phyloP scores from a whole-genome alignment of 37 sponge, comb jelly and placozoan species.

The Haliclona indistincta region DNA sequence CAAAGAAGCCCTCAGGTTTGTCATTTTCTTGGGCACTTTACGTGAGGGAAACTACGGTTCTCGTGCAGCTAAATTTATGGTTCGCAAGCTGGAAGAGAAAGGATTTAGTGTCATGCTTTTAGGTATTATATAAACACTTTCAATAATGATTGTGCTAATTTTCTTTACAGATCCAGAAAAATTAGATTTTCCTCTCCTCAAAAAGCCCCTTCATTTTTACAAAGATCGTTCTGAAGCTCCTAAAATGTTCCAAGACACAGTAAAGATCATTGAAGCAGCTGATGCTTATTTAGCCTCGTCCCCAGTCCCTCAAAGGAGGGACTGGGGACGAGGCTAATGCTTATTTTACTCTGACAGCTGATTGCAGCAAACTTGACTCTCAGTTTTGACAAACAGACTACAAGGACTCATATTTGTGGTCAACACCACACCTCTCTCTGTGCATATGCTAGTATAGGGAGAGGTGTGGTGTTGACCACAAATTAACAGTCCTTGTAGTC shows the following conservation, averaged over 20 bases:
- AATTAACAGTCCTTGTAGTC: too few relatives aligned
- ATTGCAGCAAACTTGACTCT: too few relatives aligned
- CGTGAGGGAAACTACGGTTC: conserved; percentile 70
- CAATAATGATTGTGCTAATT: too few relatives aligned
- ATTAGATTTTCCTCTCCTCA: conserved; percentile 74
- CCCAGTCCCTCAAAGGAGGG: too few relatives aligned
- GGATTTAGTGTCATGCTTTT: conserved; percentile 64
- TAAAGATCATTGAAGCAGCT: conserved; percentile 60
- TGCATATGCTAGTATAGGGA: too few relatives aligned
- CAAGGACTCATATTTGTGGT: too few relatives aligned
- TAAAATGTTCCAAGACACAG: conserved; percentile 58
- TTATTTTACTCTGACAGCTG: too few relatives aligned
- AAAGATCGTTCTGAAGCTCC: conserved; percentile 59
- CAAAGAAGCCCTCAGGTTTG: conserved; percentile 69
- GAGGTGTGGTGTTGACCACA: too few relatives aligned
- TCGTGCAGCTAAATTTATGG: conserved; percentile 74
- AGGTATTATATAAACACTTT: too few relatives aligned
- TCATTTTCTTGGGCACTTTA: conserved; percentile 81
- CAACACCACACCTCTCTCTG: too few relatives aligned
- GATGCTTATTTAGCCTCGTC: conserved; percentile 77
- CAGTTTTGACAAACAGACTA: too few relatives aligned
- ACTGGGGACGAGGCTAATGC: too few relatives aligned
- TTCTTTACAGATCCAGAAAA: conserved; percentile 86
- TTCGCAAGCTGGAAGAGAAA: conserved; percentile 48
- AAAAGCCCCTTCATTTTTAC: conserved; percentile 72